These are phyloP conservation scores for Trematocara macrostoma DNA, from an alignment of 2,113 vertebrate genomes.

Conservation along the genomic window DNA sequence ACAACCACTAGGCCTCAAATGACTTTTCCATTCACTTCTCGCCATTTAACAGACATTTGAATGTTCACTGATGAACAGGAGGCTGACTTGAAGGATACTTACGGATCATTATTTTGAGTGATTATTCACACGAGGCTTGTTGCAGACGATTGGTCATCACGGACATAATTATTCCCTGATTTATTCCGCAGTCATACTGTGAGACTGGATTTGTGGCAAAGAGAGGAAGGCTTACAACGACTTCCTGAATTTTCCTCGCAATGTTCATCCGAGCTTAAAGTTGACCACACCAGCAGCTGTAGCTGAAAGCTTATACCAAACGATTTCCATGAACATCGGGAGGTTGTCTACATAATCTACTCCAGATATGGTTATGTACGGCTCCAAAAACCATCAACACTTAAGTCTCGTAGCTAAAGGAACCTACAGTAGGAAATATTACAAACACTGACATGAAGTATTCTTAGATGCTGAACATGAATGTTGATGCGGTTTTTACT, in stretches of 20 bases:
- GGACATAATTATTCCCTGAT: neutral
- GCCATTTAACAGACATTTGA: neutral
- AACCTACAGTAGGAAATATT: neutral
- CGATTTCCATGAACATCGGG: neutral
- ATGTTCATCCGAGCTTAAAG: neutral
- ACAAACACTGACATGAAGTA: neutral
- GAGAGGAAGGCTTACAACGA: neutral
- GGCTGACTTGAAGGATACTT: neutral
- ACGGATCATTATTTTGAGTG: neutral
- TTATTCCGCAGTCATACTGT: neutral
- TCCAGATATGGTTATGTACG: neutral
- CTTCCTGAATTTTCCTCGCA: neutral
- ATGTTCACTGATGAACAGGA: neutral
- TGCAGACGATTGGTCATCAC: neutral
- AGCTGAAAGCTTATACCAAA: neutral
- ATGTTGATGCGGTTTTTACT: neutral
- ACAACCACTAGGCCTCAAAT: neutral
- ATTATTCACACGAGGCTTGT: neutral
- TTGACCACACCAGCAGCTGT: neutral
- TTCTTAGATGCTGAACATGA: neutral
- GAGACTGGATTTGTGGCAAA: neutral
- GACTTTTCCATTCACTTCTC: neutral
- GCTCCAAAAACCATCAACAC: neutral
- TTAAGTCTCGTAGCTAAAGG: neutral
- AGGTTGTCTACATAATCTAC: fast-evolving